Base-by-base conservation (phyloP, 2,888 invertebrate genomes). In the Drosophila histrio region DNA sequence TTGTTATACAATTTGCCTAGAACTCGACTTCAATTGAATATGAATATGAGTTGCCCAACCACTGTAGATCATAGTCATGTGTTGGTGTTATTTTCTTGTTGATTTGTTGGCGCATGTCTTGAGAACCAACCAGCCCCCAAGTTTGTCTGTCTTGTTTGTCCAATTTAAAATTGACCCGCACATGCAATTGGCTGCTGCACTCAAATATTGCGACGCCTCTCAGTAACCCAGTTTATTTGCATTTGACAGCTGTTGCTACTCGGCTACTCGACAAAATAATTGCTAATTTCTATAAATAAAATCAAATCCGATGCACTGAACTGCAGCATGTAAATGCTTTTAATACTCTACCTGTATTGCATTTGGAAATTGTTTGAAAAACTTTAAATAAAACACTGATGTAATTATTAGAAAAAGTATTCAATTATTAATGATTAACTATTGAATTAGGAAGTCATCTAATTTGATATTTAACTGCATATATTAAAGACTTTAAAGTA, bases 261-360 rank as follows among this genome's bases (percentile, higher is more conserved):
- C 26, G 26, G 26, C 26, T 38, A n/a, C n/a, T 41, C 30, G 53
- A 1, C 30, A 30, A 75, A 59, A 65, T 62, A 73, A 56, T 64
- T 62, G 78, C 62, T 78, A 78, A 79, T 78, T 62, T 70, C 78
- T 78, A 79, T 79, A 79, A 78, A 78, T 78, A 79, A 79, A 76
- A 66, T 62, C 70, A 64, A 50, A 69, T 59, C 61, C 59, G 68
- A 72, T 43, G 68, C 77, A 61, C 58, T 76, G 60, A 52, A 62
- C 39, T 56, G 70, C 70, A 54, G 49, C 58, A 56, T 32, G 62
- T 49, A 56, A 70, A 72, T 47, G 28, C 38, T 46, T 56, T 32
- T 11, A 43, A 44, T 50, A 43, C 63, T 19, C 49, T 53, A 15
- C 7, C 19, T 7, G n/a, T 41, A 32, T 41, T 2, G 22, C 38